These are phyloP conservation scores for Xiphydria camelus DNA, from an alignment of 2,888 invertebrate genomes.

Conservation along the genomic window DNA sequence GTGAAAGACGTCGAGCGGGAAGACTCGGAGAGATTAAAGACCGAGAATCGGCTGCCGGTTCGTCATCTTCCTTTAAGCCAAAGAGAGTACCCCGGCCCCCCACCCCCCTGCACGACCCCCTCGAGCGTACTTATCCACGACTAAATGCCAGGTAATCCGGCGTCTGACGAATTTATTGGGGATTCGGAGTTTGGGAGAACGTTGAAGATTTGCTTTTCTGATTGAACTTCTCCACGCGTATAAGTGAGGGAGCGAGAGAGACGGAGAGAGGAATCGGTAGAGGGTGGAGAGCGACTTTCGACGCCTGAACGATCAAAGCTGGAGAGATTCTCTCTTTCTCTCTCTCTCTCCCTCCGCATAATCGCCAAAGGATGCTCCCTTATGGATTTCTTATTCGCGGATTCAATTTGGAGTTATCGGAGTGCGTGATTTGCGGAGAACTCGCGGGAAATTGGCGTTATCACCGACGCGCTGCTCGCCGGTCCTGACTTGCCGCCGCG, in stretches of 20 bases:
- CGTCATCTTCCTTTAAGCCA: too few species aligned
- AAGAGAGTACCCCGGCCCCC: too few species aligned
- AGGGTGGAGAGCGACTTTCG: constrained; percentile 43
- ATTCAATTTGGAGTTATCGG: constrained; percentile 51
- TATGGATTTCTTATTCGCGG: constrained; percentile 55
- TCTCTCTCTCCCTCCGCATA: too few species aligned
- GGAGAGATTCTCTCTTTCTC: constrained; percentile 32
- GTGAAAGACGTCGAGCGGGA: too few species aligned
- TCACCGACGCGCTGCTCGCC: too few species aligned
- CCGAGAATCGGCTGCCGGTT: too few species aligned
- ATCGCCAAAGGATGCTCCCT: constrained; percentile 51
- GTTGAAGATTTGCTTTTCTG: constrained; percentile 55
- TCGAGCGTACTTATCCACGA: neutral
- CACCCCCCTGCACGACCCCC: too few species aligned
- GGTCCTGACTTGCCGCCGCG: too few species aligned
- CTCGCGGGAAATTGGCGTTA: constrained; percentile 28
- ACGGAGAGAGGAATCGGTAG: constrained; percentile 20
- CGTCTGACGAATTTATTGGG: constrained; percentile 42
- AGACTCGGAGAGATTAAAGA: too few species aligned
- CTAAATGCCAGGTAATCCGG: constrained; percentile 17
- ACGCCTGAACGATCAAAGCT: constrained; percentile 53
- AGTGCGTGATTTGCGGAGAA: constrained; percentile 44
- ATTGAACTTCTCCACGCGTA: constrained; percentile 44
- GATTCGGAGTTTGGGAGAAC: constrained; percentile 30
- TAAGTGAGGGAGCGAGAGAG: constrained; percentile 2